Evolutionary conservation across 2,797 vertebrate species (phyloP), one percentile per base, ranked within the genome.

Genomic region (Sebastes oblongus): DNA sequence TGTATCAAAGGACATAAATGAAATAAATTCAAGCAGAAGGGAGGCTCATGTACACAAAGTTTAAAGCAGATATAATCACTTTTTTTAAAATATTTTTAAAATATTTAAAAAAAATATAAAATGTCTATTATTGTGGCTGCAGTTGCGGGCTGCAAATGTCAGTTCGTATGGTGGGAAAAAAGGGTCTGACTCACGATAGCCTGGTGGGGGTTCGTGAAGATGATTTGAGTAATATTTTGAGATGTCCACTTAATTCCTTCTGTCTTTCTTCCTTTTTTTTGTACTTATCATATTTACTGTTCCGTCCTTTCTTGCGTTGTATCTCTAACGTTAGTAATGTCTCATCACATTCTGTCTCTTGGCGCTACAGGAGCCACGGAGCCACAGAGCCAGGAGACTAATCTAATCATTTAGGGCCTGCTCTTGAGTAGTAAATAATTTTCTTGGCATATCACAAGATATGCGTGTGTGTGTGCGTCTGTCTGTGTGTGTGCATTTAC

Each of bases 391-490:
- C 84, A 87, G 70, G 82, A 91, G 86, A 88, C 89, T 91, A 88
- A 94, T 94, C 86, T 85, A 86, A 92, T 93, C 86, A 90, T 90
- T 89, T 83, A 80, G 76, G 75, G 39, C 56, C 80, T 69, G 72
- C 67, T 87, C 79, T 76, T 88, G 70, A 80, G 77, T 70, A 83
- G 85, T 91, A 91, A 89, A 92, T 91, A 68, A 86, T 90, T 82
- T 88, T 89, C 86, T 88, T 91, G 85, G 89, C 85, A 84, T 86
- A 76, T 86, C 75, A 64, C 77, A 69, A 39, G 55, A 62, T 84
- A 77, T 91, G 52, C 13, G 69, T 50, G 58, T 46, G 72, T 3
- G 75, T 32, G 75, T 69, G 22, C 55, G 67, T 66, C 30, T 81
- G 27, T 72, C 4, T 1, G n/a, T 2, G 12, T 3, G 18, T 13